phyloP scores from a whole-genome alignment of 2,113 vertebrate genomes.

The Colinus virginianus region DNA sequence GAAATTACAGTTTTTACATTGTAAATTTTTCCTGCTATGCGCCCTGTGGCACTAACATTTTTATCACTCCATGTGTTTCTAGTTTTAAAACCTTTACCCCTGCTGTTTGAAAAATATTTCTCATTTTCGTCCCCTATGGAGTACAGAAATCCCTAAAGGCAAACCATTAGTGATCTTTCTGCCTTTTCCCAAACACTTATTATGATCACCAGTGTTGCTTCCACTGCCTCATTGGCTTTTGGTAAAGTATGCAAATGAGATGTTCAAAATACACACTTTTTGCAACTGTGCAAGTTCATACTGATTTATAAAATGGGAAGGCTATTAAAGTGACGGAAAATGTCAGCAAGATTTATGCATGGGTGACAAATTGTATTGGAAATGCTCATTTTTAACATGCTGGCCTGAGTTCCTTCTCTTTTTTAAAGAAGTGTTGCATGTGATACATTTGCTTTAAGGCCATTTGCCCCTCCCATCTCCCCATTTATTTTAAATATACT shows the following conservation, averaged over 20 bases:
- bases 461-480: conserved; percentile 62
- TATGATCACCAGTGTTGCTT: conserved; percentile 97
- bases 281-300: conserved; percentile 99
- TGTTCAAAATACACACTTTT: conserved; percentile 99
- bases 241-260: conserved; percentile 99
- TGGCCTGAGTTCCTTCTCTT: conserved; percentile 71
- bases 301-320: conserved; percentile 96
- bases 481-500: conserved; percentile 74
- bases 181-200: conserved; percentile 99
- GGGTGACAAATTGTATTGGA: conserved; percentile 97
- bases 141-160: conserved; percentile 99
- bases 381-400: conserved; percentile 87
- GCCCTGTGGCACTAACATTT: conserved; percentile 99
- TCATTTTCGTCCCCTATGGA: conserved; percentile 99
- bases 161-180: conserved; percentile 99
- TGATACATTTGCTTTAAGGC: conserved; percentile 76
- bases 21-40: conserved; percentile 93
- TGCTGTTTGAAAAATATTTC: conserved; percentile 99
- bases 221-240: conserved; percentile 99
- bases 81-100: conserved; percentile 99
- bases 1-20: conserved; percentile 99
- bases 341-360: conserved; percentile 99
- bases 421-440: conserved; percentile 58
- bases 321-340: conserved; percentile 98
- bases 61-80: conserved; percentile 99